These are phyloP conservation scores for Albula goreensis DNA, from an alignment of 2,113 vertebrate species.

Conservation along the genomic window DNA sequence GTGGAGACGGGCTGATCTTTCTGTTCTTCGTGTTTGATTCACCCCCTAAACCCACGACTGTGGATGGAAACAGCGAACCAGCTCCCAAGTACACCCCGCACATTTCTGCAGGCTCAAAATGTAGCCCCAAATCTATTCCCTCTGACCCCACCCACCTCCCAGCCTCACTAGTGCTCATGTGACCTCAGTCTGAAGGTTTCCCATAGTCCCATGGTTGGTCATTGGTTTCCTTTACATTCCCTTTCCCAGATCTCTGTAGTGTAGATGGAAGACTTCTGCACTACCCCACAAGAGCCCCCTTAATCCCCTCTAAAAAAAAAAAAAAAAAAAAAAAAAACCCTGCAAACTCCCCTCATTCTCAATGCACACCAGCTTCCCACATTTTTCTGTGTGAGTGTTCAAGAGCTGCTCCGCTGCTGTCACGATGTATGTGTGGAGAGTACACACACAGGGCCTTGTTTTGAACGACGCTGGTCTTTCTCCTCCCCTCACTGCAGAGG, in stretches of 20 bases:
- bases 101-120: not conserved
- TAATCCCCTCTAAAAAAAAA: constrained; percentile 55
- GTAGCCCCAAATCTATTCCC: not conserved
- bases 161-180: constrained; percentile 3
- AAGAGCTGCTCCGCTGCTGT: not conserved
- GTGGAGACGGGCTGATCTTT: constrained; percentile 6
- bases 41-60: not conserved
- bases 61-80: constrained; percentile 11
- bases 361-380: constrained; percentile 15
- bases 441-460: constrained; percentile 1
- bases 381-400: not conserved
- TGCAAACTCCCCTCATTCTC: constrained; percentile 39
- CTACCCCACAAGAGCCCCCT: constrained; percentile 38
- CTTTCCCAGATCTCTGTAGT: not conserved
- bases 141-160: constrained; percentile 9
- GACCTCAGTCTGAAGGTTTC: constrained; percentile 10
- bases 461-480: not conserved
- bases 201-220: constrained; percentile 17
- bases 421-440: not conserved
- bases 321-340: constrained; percentile 44
- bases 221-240: not conserved
- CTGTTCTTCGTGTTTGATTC: not conserved
- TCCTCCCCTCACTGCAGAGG: constrained; percentile 2
- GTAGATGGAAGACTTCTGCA: constrained; percentile 27
- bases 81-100: not conserved